These are phyloP conservation scores for Linhomoeus sp. DNA, from an alignment of 2,888 invertebrate species.

Conservation along the genomic window DNA sequence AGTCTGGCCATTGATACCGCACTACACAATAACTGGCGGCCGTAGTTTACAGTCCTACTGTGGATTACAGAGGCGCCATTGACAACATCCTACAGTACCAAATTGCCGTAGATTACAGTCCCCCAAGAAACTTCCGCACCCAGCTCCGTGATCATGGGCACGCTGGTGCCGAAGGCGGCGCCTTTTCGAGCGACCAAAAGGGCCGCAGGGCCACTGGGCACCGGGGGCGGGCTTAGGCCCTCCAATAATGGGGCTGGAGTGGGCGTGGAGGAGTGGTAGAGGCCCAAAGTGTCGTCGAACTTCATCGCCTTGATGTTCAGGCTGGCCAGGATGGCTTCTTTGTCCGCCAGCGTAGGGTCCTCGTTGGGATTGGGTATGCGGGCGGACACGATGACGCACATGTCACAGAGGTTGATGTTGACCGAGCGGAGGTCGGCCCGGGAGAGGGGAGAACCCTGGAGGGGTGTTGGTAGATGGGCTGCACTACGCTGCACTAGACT, in stretches of 20 bases:
- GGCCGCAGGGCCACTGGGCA: constrained; percentile 41
- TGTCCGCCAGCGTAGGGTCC: constrained; percentile 97
- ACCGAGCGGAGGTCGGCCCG: constrained; percentile 99
- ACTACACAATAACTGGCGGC: no score
- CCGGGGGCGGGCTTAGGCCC: no score
- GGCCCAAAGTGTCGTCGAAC: constrained; percentile 53
- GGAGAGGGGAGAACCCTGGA: constrained; percentile 87
- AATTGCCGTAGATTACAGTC: no score
- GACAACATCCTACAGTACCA: no score
- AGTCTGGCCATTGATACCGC: no score
- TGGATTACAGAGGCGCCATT: no score
- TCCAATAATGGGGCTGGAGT: no score
- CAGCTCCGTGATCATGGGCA: constrained; percentile 84
- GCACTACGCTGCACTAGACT: no score
- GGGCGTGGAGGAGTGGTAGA: no score
- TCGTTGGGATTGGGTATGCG: constrained; percentile 91
- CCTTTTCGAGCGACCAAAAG: constrained; percentile 59
- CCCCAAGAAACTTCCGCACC: no score
- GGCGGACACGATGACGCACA: constrained; percentile 99
- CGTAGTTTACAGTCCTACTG: no score
- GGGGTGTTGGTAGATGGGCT: no score
- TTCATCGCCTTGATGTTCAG: constrained; percentile 69
- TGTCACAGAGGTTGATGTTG: constrained; percentile 98
- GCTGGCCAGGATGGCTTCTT: constrained; percentile 97
- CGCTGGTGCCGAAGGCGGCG: constrained; percentile 90